Base-by-base conservation (phyloP, 2,797 vertebrate genomes). In the Sebastes trivittatus region DNA sequence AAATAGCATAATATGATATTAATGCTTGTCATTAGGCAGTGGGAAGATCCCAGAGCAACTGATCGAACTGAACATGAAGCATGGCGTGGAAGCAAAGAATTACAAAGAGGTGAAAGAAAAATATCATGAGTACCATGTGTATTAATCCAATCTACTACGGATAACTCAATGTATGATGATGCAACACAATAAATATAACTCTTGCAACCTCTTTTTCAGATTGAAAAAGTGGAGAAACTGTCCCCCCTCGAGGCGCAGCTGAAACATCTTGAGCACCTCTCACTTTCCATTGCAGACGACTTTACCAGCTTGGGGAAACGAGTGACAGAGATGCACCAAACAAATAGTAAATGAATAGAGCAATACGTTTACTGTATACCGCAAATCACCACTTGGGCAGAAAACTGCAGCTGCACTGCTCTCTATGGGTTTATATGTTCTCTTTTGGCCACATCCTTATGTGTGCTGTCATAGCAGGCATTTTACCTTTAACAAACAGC, bases 61-160 rank as follows among this genome's bases (percentile, higher is more conserved):
- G 78, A 95, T 97, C 89, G 94, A 92, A 89, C 95, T 97, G 88
- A 96, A 96, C 92, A 96, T 97, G 94, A 97, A 97, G 88, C 97
- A 97, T 23, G 96, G 96, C 46, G 94, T 96, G 74, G 95, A 97
- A 92, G 96, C 96, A 59, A 95, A 96, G 94, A 97, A 96, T 90
- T 96, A 96, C 0, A 94, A 96, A 90, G 96, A 97, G 95, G 96
- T 96, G 92, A 77, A 93, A 14, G 6, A 36, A 18, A 55, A 29
- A 62, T 49, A 25, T 67, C 23, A 54, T 0, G 6, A 54, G 52
- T 22, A 14, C 27, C 16, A 14, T 22, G 46, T 32, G 5, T 55
- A 34, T 63, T 14, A 10, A 75, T 80, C 6, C 34, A 49, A 58
- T 8, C 71, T 13, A 36, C 20, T 23, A 20, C 9, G n/a, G 22